Base-by-base conservation (phyloP, 2,888 invertebrate species). In the Lasiommata megera region DNA sequence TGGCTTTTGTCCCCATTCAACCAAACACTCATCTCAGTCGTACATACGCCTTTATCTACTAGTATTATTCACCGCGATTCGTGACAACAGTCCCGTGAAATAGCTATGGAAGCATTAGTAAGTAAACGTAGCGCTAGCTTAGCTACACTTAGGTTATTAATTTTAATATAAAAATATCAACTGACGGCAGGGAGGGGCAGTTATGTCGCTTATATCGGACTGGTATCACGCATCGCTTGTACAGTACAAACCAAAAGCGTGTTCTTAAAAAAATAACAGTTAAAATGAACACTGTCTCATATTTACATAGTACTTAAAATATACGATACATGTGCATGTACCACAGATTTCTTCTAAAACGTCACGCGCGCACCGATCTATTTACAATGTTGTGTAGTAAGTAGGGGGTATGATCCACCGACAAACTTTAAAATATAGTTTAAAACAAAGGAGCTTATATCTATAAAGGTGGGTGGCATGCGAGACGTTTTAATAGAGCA, bases 231-330 rank as follows among this genome's bases (percentile, higher is more conserved):
- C 77, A 67, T 72, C 73, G 65, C 68, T n/a, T 66, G 68, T 60
- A 55, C 34, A 40, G 41, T 23, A 57, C 69, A 55, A 54, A 68
- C 69, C 64, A 60, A 72, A 76, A 77, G 77, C 74, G 80, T 82
- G 82, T 81, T 76, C 81, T 80, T 83, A 82, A 82, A 88, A 84
- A 85, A 86, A 82, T 82, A 86, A 86, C 78, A 82, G 79, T 86
- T 82, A 81, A 79, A 87, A 82, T 83, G 84, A 85, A 86, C 84
- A 85, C 80, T 74, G 77, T 82, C 73, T 80, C 78, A 77, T 88
- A 88, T 88, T 84, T 88, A 88, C 88, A 88, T 77, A 80, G 68
- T 72, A 72, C 70, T 74, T 77, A 77, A 77, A 78, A 80, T 82
- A 78, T 74, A 79, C 68, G 78, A 78, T 79, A 82, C 82, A 80